Percentiles rank a stretch among this genome's conserved stretches.
Evolutionary conservation across 2,797 vertebrate species (phyloP).

Genomic region (Dendrocincla fuliginosa): DNA sequence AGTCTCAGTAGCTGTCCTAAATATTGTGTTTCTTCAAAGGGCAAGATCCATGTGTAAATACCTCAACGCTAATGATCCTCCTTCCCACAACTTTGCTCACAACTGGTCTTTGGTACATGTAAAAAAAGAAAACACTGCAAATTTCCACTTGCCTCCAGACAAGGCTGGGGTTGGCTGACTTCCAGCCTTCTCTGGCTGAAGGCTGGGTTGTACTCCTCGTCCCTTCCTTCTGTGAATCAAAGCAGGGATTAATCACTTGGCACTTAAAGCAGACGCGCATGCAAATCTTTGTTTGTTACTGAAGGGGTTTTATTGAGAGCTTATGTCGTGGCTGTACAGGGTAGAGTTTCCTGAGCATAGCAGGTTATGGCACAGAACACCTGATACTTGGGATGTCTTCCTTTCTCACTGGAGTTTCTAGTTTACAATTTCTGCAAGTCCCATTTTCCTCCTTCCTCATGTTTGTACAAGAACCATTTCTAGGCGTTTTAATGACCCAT

Average conservation of each 20-base stretch:
- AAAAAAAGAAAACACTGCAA: conserved; percentile 21
- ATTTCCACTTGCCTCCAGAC: conserved; percentile 23
- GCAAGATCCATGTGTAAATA: not conserved
- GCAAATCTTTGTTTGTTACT: conserved; percentile 46
- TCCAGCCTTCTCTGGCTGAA: not conserved
- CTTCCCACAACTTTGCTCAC: conserved; percentile 1
- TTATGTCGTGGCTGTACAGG: not conserved
- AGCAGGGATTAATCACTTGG: conserved; percentile 32
- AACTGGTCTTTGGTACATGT: not conserved
- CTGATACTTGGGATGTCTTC: not conserved
- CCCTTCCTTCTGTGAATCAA: conserved; percentile 42
- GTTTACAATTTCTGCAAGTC: not conserved
- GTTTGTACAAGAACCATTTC: not conserved
- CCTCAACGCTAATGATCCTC: not conserved
- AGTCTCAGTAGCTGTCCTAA: not conserved
- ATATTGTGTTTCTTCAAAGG: not conserved
- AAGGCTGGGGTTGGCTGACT: conserved; percentile 33
- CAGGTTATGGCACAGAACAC: not conserved
- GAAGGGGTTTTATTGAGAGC: conserved; percentile 20
- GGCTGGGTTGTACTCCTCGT: not conserved
- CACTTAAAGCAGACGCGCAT: conserved; percentile 18
- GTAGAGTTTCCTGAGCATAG: not conserved
- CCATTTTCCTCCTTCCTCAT: not conserved
- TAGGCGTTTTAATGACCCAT: not conserved
- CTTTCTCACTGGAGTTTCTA: not conserved